Percentiles rank a stretch among this genome's conserved stretches.
phyloP scores from a whole-genome alignment of 2,797 vertebrate genomes.

The Gymnothorax javanicus region DNA sequence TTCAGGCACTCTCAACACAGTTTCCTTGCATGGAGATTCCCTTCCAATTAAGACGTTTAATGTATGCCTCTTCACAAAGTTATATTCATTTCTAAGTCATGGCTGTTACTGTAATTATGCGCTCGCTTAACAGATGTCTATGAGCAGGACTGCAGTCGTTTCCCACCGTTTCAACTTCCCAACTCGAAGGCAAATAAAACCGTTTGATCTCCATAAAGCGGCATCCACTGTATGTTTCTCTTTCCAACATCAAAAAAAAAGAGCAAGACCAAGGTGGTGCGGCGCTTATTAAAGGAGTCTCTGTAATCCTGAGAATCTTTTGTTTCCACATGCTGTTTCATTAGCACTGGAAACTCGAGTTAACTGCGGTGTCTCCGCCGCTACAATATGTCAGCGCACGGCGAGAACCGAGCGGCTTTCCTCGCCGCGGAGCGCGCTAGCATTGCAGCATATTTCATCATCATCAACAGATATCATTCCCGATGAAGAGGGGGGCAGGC shows the following conservation, averaged over 20 bases:
- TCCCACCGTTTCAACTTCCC: neutral
- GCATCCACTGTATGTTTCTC: neutral
- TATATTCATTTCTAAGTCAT: neutral
- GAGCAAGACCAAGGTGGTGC: neutral
- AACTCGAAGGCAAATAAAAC: slow-evolving; percentile 2
- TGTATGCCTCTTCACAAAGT: neutral
- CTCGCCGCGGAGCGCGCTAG: slow-evolving; percentile 32
- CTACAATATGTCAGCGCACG: neutral
- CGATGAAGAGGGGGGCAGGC: slow-evolving; percentile 70
- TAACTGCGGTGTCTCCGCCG: neutral
- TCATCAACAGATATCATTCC: slow-evolving; percentile 69
- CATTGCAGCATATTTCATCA: slow-evolving; percentile 70
- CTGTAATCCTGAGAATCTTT: neutral
- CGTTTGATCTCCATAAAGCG: neutral
- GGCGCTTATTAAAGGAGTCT: neutral
- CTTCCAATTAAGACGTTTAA: neutral
- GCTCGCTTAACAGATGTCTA: neutral
- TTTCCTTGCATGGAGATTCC: slow-evolving; percentile 56
- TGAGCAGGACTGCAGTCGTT: neutral
- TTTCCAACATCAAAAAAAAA: neutral
- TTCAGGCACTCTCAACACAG: slow-evolving; percentile 71
- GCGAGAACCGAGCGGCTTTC: neutral
- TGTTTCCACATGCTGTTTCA: slow-evolving; percentile 10
- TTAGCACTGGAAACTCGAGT: neutral
- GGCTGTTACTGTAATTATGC: neutral